phyloP scores from a whole-genome alignment of 2,888 invertebrate genomes.

The Psococerastis gibbosa region DNA sequence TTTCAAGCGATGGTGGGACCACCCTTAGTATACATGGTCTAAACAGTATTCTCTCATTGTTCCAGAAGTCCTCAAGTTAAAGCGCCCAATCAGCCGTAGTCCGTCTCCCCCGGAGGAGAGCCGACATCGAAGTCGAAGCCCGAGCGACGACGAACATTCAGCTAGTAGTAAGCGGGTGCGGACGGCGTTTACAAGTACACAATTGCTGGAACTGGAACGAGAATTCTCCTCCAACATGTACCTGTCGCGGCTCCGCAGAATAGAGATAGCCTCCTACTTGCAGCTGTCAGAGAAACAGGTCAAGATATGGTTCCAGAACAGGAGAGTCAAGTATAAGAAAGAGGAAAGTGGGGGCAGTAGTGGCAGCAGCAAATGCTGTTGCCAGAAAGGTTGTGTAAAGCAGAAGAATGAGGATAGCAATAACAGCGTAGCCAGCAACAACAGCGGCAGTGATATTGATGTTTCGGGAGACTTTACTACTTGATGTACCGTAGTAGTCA shows the following conservation, averaged over 20 bases:
- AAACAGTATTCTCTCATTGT: no score
- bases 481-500: no score
- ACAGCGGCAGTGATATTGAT: no score
- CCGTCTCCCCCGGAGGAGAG: constrained; percentile 27
- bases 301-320: constrained; percentile 89
- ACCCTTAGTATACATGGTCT: no score
- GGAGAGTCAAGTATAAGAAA: constrained; percentile 84
- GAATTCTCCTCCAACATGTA: constrained; percentile 86
- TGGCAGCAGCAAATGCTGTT: constrained; percentile 29
- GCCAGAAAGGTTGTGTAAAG: constrained; percentile 27
- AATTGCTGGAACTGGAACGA: constrained; percentile 57
- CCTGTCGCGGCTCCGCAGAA: constrained; percentile 66
- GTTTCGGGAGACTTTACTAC: no score
- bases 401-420: not conserved
- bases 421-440: no score
- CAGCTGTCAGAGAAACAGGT: constrained; percentile 78
- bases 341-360: constrained; percentile 32
- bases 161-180: constrained; percentile 70
- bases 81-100: no score
- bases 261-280: constrained; percentile 80
- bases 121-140: constrained; percentile 22
- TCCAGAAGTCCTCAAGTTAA: no score
- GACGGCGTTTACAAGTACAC: constrained; percentile 84
- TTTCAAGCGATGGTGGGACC: no score
- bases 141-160: constrained; percentile 19